Percentiles rank a stretch among this genome's conserved stretches.
These are phyloP conservation scores for Eristalis tenax DNA, from an alignment of 2,888 invertebrate species.

Conservation along the genomic window DNA sequence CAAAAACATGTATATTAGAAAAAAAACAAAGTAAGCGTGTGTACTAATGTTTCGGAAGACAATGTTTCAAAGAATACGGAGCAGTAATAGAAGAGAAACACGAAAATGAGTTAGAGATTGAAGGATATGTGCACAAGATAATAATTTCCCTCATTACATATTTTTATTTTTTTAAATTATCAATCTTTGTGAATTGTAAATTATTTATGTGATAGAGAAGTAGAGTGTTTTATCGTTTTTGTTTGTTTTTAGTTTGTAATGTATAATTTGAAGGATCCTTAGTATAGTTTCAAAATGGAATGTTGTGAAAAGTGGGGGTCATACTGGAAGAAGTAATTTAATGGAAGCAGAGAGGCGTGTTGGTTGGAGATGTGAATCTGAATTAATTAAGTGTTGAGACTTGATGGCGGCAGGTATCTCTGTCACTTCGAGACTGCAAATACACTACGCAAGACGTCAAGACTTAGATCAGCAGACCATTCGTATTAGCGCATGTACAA, in stretches of 20 bases:
- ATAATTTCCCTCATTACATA: constrained; percentile 24
- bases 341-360: too few species aligned
- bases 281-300: constrained; percentile 1
- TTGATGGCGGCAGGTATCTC: too few species aligned
- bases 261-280: constrained; percentile 7
- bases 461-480: too few species aligned
- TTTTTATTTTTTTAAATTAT: constrained; percentile 23
- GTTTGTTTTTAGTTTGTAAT: constrained; percentile 32
- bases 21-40: constrained; percentile 11
- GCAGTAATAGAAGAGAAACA: neutral
- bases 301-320: neutral
- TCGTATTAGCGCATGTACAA: too few species aligned
- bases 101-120: neutral
- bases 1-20: constrained; percentile 57
- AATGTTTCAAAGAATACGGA: constrained; percentile 10
- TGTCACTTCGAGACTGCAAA: too few species aligned
- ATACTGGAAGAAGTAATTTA: neutral
- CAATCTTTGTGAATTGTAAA: constrained; percentile 36
- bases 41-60: constrained; percentile 29
- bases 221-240: constrained; percentile 14
- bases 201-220: constrained; percentile 53
- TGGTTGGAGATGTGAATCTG: too few species aligned
- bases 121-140: constrained; percentile 53
- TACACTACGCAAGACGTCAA: too few species aligned
- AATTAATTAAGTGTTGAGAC: too few species aligned